These are phyloP conservation scores for Vulpes vulpes DNA, from an alignment of 2,113 vertebrate genomes.

Conservation along the genomic window DNA sequence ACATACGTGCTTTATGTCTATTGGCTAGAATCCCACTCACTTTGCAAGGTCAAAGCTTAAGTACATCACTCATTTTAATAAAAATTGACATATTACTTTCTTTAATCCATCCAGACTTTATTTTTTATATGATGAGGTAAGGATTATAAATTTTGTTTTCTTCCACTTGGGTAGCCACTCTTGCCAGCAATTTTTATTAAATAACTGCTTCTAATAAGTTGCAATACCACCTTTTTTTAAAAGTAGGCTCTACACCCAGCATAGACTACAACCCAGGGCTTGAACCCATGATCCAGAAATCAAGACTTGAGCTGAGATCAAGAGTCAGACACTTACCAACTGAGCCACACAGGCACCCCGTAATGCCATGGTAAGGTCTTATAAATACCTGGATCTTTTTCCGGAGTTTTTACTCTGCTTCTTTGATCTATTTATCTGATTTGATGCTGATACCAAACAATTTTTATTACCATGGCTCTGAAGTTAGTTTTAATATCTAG, in stretches of 20 bases:
- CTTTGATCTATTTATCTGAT: not conserved
- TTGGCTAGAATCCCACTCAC: not conserved
- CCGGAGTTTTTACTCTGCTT: not conserved
- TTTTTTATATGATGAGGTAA: constrained; percentile 13
- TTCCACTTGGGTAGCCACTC: not conserved
- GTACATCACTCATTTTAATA: constrained; percentile 63
- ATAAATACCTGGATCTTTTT: constrained; percentile 19
- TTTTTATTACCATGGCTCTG: constrained; percentile 10
- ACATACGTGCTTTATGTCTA: constrained; percentile 17
- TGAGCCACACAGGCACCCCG: not conserved
- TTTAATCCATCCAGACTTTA: constrained; percentile 4
- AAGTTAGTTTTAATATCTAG: constrained; percentile 17
- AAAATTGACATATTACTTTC: constrained; percentile 31
- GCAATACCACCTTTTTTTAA: not conserved
- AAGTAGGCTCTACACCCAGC: not conserved
- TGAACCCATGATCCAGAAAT: not conserved
- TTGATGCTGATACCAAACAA: not conserved
- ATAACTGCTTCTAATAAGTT: not conserved
- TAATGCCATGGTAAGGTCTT: not conserved
- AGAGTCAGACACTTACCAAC: not conserved
- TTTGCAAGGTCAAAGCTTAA: constrained; percentile 36
- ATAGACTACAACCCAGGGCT: not conserved
- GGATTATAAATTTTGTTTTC: constrained; percentile 48
- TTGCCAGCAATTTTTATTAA: constrained; percentile 6
- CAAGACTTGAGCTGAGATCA: not conserved